Evolutionary conservation across 2,888 invertebrate species (phyloP).

Genomic region (Urechis unicinctus): DNA sequence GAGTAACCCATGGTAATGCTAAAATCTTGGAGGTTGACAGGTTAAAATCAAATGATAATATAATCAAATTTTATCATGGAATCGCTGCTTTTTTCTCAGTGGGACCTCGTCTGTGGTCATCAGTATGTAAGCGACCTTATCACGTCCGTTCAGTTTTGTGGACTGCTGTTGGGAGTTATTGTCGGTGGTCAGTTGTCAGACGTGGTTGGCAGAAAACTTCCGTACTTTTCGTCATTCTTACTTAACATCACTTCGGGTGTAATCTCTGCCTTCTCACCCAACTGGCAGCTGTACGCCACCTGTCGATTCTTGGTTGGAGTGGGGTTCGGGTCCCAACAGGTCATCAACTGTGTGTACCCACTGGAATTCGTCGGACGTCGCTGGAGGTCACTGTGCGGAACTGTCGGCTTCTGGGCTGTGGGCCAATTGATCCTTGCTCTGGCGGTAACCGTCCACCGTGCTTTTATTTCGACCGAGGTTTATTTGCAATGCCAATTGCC

Average conservation of each 20-base stretch:
- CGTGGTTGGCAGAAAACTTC: slow-evolving; percentile 10
- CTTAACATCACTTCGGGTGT: slow-evolving; percentile 5
- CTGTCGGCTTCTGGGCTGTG: slow-evolving; percentile 17
- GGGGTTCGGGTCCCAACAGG: slow-evolving; percentile 13
- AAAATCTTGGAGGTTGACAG: no score
- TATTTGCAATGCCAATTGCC: no score
- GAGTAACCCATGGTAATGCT: neutral
- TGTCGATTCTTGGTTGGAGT: slow-evolving; percentile 9
- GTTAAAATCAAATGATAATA: neutral
- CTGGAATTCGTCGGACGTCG: slow-evolving; percentile 13
- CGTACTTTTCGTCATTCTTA: slow-evolving; percentile 6
- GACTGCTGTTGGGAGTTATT: slow-evolving; percentile 11
- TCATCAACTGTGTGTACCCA: slow-evolving; percentile 14
- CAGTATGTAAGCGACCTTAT: slow-evolving; percentile 11
- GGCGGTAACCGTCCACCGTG: slow-evolving; percentile 6
- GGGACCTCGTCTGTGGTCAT: slow-evolving; percentile 15
- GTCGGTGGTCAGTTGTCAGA: slow-evolving; percentile 14
- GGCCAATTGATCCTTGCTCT: slow-evolving; percentile 11
- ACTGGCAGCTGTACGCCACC: slow-evolving; percentile 10
- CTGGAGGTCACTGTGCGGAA: slow-evolving; percentile 16
- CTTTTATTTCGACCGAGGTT: no score
- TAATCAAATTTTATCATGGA: neutral
- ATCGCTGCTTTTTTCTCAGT: slow-evolving; percentile 6
- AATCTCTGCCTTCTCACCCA: slow-evolving; percentile 8
- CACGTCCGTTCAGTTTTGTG: slow-evolving; percentile 13